Conservation (phyloP, 53 echinoderm and acorn worm genomes). For the Holothuria scabra region DNA sequence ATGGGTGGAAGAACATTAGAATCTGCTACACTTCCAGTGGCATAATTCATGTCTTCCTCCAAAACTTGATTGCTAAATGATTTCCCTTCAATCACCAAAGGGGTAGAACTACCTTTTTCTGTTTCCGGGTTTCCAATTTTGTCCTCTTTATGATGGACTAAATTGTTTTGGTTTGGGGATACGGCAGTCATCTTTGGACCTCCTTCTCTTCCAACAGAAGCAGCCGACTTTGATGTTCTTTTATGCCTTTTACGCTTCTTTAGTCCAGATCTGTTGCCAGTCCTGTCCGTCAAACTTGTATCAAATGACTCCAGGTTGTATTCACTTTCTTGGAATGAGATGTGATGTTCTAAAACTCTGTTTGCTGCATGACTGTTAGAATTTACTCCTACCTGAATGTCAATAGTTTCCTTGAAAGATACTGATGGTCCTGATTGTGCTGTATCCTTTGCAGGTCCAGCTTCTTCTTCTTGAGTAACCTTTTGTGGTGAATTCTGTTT, state of each 20-base stretch:
- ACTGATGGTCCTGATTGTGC: no score
- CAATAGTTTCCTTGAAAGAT: not conserved
- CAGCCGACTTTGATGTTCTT: not conserved
- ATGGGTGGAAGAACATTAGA: no score
- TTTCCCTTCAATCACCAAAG: no score
- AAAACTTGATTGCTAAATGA: no score
- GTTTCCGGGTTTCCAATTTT: no score
- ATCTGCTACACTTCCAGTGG: no score
- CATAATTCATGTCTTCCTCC: no score
- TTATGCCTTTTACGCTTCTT: not conserved
- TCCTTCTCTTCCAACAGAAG: no score
- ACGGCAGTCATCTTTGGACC: no score
- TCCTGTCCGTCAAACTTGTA: not conserved
- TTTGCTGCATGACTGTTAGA: not conserved
- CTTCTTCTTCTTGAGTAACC: not conserved
- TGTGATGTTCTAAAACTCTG: constrained; percentile 10
- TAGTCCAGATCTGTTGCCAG: not conserved
- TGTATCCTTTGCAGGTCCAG: not conserved
- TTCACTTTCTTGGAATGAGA: not conserved
- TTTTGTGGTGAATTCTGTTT: not conserved
- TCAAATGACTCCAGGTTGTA: not conserved
- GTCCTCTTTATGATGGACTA: no score
- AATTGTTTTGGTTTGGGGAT: no score
- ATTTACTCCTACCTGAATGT: not conserved
- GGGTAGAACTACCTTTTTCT: no score